Base-by-base conservation (phyloP, 2,113 vertebrate species). In the Hippocampus comes region DNA sequence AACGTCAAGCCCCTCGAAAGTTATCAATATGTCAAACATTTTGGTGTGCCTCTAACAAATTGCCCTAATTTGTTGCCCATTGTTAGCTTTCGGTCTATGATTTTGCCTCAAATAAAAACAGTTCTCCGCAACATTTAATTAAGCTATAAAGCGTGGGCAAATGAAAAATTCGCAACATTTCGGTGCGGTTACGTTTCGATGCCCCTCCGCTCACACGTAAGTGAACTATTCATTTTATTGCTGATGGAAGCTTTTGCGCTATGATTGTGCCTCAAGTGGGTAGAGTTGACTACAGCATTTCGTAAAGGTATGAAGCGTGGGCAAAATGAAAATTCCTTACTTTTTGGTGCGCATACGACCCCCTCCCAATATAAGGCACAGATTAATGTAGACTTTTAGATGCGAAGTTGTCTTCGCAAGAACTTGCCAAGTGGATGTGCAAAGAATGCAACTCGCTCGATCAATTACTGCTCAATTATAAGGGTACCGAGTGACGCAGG, bases 401-500 rank as follows among this genome's bases (percentile, higher is more conserved):
- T 12, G n/a, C 15, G 1, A 48, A 4, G 4, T 48, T 48, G 2
- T 23, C 23, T 57, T 57, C 34, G 27, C 12, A 18, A 55, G 20
- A 21, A 55, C 21, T 21, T 34, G 59, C 34, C 14, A 34, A 63
- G 8, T 21, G 7, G 15, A 25, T 66, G 14, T 46, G 10, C 21
- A 67, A 67, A 67, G 30, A 14, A 48, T 51, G 42, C 15, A 51
- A 67, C 4, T 10, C 20, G 38, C 14, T 41, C 64, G 23, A 43
- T 46, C 25, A 27, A 80, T 73, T 27, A 53, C 18, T 0, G 38
- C 72, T 77, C 57, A 72, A 74, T 83, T 70, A 49, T 77, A 84
- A 70, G 55, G 18, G 18, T 43, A 59, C 21, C 21, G 51, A 76
- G 78, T 86, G 86, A 87, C 84, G 80, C 73, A 85, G 56, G 72